phyloP scores from a whole-genome alignment of 2,888 invertebrate genomes.

The Ditylenchus weischeri region DNA sequence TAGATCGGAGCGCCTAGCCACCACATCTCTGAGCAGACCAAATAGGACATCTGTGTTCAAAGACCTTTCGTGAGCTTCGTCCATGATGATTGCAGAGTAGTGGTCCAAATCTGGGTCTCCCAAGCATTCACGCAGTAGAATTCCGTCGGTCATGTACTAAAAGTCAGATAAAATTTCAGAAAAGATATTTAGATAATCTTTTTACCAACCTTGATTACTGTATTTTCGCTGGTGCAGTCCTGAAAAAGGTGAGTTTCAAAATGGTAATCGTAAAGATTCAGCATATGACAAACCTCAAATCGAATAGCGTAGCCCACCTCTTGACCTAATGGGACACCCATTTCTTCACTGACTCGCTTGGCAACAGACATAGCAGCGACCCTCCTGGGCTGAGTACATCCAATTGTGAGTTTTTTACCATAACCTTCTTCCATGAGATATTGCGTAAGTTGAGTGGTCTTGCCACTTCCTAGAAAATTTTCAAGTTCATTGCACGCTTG shows the following conservation, averaged over 20 bases:
- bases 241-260: too few species aligned
- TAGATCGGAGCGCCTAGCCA: constrained; percentile 78
- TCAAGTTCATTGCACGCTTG: too few species aligned
- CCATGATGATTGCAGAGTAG: constrained; percentile 97
- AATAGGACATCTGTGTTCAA: constrained; percentile 96
- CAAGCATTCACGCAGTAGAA: constrained; percentile 87
- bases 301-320: constrained; percentile 92
- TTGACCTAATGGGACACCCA: constrained; percentile 70
- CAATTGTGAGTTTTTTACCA: constrained; percentile 82
- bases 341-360: constrained; percentile 96
- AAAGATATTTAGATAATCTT: neutral
- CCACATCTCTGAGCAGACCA: constrained; percentile 70
- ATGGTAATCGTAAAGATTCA: too few species aligned
- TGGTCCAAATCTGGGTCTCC: constrained; percentile 92
- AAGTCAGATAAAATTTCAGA: constrained; percentile 60
- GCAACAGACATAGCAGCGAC: constrained; percentile 99
- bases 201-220: constrained; percentile 60
- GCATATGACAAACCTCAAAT: constrained; percentile 69
- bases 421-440: constrained; percentile 92
- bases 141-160: constrained; percentile 97
- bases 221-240: constrained; percentile 77
- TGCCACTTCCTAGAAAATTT: constrained; percentile 71
- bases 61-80: constrained; percentile 97
- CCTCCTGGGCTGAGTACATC: constrained; percentile 90
- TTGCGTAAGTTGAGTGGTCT: constrained; percentile 87